Evolutionary conservation across 2,797 vertebrate species (phyloP), one percentile per base, ranked within the genome.

Genomic region (Vireo griseus): DNA sequence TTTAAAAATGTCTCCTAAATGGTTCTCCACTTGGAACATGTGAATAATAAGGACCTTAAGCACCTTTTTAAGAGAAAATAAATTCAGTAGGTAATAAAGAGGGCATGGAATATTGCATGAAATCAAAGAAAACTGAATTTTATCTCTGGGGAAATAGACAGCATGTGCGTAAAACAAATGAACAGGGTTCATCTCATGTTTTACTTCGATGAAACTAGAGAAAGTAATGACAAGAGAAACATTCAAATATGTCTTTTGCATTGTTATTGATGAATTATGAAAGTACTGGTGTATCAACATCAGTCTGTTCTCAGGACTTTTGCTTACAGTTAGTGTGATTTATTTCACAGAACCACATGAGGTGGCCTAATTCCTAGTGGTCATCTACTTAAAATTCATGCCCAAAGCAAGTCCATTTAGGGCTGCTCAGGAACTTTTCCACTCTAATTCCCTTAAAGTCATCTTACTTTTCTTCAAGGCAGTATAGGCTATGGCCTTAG

Each of bases 341-440:
- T 69, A 54, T 79, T 86, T 58, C 40, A 40, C 11, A 25, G 15
- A 79, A 76, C 7, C 5, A 10, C 0, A 0, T 6, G 26, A 9
- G 0, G 2, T 57, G 22, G 8, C 4, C 29, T 31, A 26, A 16
- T 74, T 57, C 6, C 28, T 19, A 33, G 28, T 26, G 7, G 5
- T 86, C 33, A 47, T 33, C 14, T 51, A 9, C 9, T 39, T 57
- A 31, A 80, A 80, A 62, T 37, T 74, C n/a, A 47, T 47, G 5
- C 4, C 16, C 8, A 20, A 29, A 52, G 4, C 15, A 54, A 73
- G 25, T 68, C 29, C 8, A 50, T 48, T 63, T 63, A 74, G 6
- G 16, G 1, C 47, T 79, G 4, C 6, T 62, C 15, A 31, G 39
- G 29, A 81, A 25, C 13, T 57, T 50, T 6, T 50, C 8, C 12